Percentiles rank a stretch among this genome's conserved stretches.
phyloP scores from a whole-genome alignment of 2,797 vertebrate species.

The Sitta carolinensis region DNA sequence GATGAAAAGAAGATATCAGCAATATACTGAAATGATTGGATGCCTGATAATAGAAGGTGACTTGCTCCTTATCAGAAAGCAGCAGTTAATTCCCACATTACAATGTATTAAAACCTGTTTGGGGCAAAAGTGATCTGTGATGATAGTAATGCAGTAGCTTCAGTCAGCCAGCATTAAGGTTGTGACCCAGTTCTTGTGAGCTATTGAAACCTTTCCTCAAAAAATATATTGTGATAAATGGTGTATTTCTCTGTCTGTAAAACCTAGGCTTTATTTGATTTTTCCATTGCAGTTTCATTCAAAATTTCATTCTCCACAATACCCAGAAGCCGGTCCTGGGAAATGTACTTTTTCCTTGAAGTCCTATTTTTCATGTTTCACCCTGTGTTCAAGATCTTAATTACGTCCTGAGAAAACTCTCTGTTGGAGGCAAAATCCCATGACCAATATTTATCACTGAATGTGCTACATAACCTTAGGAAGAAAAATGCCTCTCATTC shows the following conservation, averaged over 20 bases:
- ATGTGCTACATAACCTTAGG: not conserved
- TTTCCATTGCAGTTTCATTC: constrained; percentile 8
- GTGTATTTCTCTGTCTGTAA: not conserved
- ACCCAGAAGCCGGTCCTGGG: not conserved
- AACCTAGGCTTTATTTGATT: constrained; percentile 2
- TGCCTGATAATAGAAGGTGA: constrained; percentile 48
- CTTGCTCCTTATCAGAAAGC: constrained; percentile 44
- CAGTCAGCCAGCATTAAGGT: not conserved
- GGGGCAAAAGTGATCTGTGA: not conserved
- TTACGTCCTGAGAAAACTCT: not conserved
- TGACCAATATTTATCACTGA: not conserved
- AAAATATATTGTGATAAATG: constrained; percentile 22
- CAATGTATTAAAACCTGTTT: not conserved
- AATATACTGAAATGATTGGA: constrained; percentile 38
- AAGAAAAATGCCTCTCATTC: not conserved
- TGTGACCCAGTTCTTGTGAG: not conserved
- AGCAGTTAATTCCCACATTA: constrained; percentile 27
- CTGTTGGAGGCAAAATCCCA: not conserved
- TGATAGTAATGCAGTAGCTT: not conserved
- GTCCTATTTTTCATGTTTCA: not conserved
- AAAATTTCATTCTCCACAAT: not conserved
- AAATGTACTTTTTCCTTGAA: not conserved
- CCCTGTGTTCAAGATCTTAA: not conserved
- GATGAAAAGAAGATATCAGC: constrained; percentile 1
- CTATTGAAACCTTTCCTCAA: not conserved